phyloP scores from a whole-genome alignment of 2,797 vertebrate species.

The Clarias fuscus region DNA sequence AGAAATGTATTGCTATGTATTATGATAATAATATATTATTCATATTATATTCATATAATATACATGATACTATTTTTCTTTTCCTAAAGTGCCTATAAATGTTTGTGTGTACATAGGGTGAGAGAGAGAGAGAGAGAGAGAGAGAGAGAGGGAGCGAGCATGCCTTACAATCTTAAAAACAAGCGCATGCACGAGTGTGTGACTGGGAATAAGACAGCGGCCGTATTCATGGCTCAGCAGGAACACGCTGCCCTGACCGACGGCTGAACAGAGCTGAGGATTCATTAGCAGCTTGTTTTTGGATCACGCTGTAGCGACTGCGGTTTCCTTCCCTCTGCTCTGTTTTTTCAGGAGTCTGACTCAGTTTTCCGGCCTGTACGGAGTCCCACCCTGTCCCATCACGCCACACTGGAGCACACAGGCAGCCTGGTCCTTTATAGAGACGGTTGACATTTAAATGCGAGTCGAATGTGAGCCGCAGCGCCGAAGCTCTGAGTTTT shows the following conservation, averaged over 20 bases:
- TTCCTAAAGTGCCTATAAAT: too few species aligned
- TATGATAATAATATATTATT: too few species aligned
- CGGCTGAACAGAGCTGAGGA: background rate
- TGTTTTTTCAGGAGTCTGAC: too few species aligned
- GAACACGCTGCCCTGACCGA: background rate
- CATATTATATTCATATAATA: too few species aligned
- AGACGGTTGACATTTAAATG: background rate
- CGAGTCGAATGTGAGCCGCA: background rate
- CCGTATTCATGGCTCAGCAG: background rate
- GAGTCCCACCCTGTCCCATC: background rate
- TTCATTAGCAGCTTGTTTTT: background rate
- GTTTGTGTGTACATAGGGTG: background rate
- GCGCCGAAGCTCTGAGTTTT: background rate
- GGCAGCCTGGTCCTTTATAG: too few species aligned
- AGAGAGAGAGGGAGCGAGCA: too few species aligned
- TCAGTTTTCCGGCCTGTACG: background rate
- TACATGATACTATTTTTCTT: too few species aligned
- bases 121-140: too few species aligned
- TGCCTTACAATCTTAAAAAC: background rate
- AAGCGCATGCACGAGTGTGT: background rate
- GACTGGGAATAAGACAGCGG: background rate
- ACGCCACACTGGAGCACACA: background rate
- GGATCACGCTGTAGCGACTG: too few species aligned
- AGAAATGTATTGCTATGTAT: too few species aligned
- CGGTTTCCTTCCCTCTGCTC: slow-evolving; percentile 1